A percentile compares a stretch with the other conserved stretches of the same genome.
phyloP scores from a whole-genome alignment of 2,888 invertebrate species.

The Stenotaenia linearis region DNA sequence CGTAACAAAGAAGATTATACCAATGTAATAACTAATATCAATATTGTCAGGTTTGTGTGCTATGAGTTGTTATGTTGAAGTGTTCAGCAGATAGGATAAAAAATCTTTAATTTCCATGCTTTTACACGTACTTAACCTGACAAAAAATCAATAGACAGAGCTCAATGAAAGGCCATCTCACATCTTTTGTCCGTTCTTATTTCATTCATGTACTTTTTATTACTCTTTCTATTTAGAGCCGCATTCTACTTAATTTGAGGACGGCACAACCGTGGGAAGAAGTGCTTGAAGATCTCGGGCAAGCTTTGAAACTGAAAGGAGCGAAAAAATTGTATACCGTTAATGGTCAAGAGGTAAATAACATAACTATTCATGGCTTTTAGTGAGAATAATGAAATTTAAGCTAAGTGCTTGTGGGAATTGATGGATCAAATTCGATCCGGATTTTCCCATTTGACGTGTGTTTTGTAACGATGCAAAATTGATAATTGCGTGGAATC shows the following conservation, averaged over 20 bases:
- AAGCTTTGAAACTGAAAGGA: constrained; percentile 84
- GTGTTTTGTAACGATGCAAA: neutral
- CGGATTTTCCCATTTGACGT: neutral
- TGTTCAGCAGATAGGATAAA: neutral
- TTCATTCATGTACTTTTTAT: too few relatives aligned
- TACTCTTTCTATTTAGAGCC: constrained; percentile 58
- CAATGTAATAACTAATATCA: too few relatives aligned
- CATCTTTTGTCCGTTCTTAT: too few relatives aligned
- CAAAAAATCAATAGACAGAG: neutral
- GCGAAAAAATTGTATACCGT: constrained; percentile 88
- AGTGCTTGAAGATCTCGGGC: constrained; percentile 84
- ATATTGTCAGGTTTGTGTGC: too few relatives aligned
- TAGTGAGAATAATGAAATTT: neutral
- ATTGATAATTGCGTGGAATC: constrained; percentile 10
- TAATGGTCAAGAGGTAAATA: constrained; percentile 80
- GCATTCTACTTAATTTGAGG: constrained; percentile 81
- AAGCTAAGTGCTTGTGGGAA: too few relatives aligned
- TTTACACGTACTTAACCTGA: neutral
- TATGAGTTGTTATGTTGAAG: neutral
- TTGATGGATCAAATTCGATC: neutral
- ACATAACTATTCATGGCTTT: too few relatives aligned
- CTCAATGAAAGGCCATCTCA: neutral
- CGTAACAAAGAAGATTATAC: too few relatives aligned
- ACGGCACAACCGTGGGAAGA: constrained; percentile 93
- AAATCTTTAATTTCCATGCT: neutral